A percentile compares a stretch with the other conserved stretches of the same genome.
Evolutionary conservation across 2,888 invertebrate genomes (phyloP).

Genomic region (Boloria selene): DNA sequence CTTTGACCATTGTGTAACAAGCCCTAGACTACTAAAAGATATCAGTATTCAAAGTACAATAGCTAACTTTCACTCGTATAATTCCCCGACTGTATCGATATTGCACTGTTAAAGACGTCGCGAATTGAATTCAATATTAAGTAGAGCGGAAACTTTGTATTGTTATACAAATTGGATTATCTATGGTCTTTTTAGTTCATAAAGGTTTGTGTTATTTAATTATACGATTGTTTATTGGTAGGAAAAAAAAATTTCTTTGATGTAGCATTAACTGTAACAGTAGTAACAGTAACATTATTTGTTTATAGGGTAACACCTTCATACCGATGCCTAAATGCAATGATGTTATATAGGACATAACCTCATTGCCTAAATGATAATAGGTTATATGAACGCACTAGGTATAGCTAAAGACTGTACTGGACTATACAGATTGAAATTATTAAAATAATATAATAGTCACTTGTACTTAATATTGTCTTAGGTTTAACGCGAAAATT

Average conservation of each 20-base stretch:
- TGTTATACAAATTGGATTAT: conserved; percentile 28
- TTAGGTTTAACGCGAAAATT: too few species aligned
- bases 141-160: conserved; percentile 52
- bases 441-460: too few species aligned
- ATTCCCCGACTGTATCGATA: conserved; percentile 51
- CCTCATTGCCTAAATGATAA: too few species aligned
- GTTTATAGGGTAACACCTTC: background rate
- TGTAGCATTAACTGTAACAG: too few species aligned
- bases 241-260: conserved; percentile 5
- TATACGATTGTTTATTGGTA: background rate
- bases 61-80: conserved; percentile 61
- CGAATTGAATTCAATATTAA: conserved; percentile 58
- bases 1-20: conserved; percentile 36
- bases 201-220: background rate
- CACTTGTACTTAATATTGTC: too few species aligned
- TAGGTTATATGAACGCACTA: too few species aligned
- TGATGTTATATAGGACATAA: too few species aligned
- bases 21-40: conserved; percentile 35
- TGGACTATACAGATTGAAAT: too few species aligned
- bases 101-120: conserved; percentile 50
- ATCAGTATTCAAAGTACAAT: conserved; percentile 48
- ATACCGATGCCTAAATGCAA: too few species aligned
- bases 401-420: too few species aligned
- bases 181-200: conserved; percentile 9
- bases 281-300: conserved; percentile 12